A percentile compares a stretch with the other conserved stretches of the same genome.
These are phyloP conservation scores for Stichodactyla mertensii DNA, from an alignment of 64 coral and sea anemone genomes.

Conservation along the genomic window DNA sequence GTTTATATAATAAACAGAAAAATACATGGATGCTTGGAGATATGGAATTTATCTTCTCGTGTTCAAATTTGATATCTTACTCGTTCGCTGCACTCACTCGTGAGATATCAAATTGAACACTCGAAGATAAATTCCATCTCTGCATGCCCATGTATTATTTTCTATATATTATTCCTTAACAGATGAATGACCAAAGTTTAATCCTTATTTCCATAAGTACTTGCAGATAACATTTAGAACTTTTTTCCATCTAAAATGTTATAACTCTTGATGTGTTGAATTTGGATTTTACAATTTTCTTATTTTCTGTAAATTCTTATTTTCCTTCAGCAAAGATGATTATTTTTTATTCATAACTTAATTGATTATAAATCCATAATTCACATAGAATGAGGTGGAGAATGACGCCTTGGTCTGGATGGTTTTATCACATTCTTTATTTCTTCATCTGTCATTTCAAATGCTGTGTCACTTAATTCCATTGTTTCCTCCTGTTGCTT, in stretches of 20 bases:
- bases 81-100: too few species aligned
- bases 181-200: neutral
- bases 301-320: neutral
- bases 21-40: too few species aligned
- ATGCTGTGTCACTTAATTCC: neutral
- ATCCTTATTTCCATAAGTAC: neutral
- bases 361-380: neutral
- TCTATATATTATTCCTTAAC: neutral
- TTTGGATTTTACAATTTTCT: neutral
- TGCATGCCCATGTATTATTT: too few species aligned
- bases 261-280: neutral
- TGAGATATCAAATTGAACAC: too few species aligned
- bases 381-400: conserved; percentile 6
- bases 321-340: too few species aligned
- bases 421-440: neutral
- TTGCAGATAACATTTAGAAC: neutral
- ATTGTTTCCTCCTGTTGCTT: neutral
- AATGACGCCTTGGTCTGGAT: neutral
- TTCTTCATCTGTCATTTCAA: neutral
- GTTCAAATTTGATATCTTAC: too few species aligned
- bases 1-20: too few species aligned
- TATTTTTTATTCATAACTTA: too few species aligned
- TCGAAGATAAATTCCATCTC: too few species aligned
- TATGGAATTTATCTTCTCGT: too few species aligned
- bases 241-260: neutral